Percentiles rank a stretch among this genome's conserved stretches.
These are phyloP conservation scores for Pipistrellus pygmaeus DNA, from an alignment of 2,797 vertebrate species.

Conservation along the genomic window DNA sequence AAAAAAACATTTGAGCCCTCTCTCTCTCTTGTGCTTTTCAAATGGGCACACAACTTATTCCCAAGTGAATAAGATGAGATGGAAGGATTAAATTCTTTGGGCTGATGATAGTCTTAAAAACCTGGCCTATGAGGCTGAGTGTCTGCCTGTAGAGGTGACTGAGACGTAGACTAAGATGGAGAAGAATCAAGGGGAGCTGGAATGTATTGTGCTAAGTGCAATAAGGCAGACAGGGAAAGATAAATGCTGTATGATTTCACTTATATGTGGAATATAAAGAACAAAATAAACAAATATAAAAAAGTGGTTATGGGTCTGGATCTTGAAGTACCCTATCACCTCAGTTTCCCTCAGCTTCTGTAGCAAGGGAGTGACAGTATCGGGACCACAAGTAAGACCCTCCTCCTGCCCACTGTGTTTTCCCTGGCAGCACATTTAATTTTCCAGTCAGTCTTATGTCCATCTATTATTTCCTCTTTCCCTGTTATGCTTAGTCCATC, in stretches of 20 bases:
- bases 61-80: not conserved
- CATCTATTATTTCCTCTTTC: not conserved
- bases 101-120: not conserved
- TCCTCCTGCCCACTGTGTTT: not conserved
- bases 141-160: not conserved
- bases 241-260: not conserved
- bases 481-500: not conserved
- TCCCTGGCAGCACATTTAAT: not conserved
- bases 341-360: not conserved
- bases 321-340: no score
- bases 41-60: not conserved
- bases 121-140: not conserved
- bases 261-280: not conserved
- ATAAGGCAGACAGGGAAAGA: not conserved
- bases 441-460: not conserved
- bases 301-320: not conserved
- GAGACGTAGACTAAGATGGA: not conserved
- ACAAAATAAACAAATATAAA: not conserved
- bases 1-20: not conserved
- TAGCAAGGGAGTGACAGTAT: not conserved
- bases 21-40: slow-evolving; percentile 6
- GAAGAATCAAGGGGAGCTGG: not conserved
- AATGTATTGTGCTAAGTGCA: not conserved
- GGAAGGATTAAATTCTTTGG: not conserved
- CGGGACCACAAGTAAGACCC: not conserved